Base-by-base conservation (phyloP, 1,140 invertebrate genomes). In the Acromyrmex echinatior region DNA sequence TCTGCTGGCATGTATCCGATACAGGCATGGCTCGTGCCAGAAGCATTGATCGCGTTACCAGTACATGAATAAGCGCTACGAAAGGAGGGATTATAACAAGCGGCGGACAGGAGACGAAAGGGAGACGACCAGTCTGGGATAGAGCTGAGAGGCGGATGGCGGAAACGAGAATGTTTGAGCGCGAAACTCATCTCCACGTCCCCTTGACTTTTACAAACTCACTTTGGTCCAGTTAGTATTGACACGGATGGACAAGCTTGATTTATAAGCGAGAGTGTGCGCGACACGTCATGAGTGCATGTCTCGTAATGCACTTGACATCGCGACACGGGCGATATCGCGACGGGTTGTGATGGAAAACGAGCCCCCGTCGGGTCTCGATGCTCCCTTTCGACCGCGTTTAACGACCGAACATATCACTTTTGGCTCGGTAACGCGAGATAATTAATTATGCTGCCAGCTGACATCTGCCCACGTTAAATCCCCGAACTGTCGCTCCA, bases 81-180 rank as follows among this genome's bases (percentile, higher is more conserved):
- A 62, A 82, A 82, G 80, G 80, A 88, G 87, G 88, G 90, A 90
- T 88, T 90, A 84, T 88, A 86, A 87, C 90, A 71, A 84, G 68
- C 39, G 63, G 16, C 21, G 39, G 79, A 10, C 51, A 56, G 81
- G 62, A 66, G 31, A 56, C 10, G 49, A 71, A 76, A 16, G 80
- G 51, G 25, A 66, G 12, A 65, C 6, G 39, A n/a, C 1, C 60
- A 25, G 60, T 21, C 39, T 5, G 18, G 31, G 21, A 79, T 39
- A 14, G 80, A 21, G 45, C 16, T 45, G 45, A 74, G 78, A 18
- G 74, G 39, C 49, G 56, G 25, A 58, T 49, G 39, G 80, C 68
- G 74, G 66, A 71, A 77, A 58, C 81, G 68, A 84, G 70, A 21
- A 60, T 25, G 39, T 53, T 53, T 63, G 74, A 49, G 76, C 49